Percentiles rank a stretch among this genome's conserved stretches.
Conservation (phyloP, 2,113 vertebrate genomes). For the Vidua chalybeata region DNA sequence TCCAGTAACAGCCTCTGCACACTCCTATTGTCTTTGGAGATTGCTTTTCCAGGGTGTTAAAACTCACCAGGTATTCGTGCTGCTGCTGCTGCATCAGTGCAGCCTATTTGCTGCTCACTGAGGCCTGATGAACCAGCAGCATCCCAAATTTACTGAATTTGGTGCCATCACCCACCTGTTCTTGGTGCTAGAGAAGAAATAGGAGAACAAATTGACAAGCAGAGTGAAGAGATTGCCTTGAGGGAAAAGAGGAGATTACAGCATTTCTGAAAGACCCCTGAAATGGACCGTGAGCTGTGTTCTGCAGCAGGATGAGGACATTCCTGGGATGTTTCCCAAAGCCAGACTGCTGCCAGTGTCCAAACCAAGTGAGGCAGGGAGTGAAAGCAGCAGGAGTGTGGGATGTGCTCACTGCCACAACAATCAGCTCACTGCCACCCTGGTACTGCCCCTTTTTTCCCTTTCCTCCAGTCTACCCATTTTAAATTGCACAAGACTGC, state of each 20-base stretch:
- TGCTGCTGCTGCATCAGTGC: background rate
- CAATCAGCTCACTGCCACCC: background rate
- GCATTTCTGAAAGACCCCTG: background rate
- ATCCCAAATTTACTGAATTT: background rate
- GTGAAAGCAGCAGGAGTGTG: background rate
- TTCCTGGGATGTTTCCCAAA: background rate
- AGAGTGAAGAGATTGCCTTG: background rate
- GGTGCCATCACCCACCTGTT: background rate
- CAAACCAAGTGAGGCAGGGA: background rate
- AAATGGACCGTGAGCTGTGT: background rate
- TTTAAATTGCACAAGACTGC: background rate
- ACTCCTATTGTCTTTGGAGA: background rate
- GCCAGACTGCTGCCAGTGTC: background rate
- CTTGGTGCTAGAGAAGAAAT: background rate
- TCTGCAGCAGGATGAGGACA: background rate
- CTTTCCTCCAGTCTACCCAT: background rate
- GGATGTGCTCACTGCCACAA: background rate
- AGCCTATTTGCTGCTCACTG: background rate
- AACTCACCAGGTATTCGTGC: background rate
- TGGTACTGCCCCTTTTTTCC: background rate
- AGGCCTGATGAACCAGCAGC: background rate
- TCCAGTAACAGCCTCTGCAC: background rate
- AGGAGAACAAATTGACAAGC: background rate
- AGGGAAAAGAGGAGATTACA: background rate
- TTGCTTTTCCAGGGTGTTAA: background rate